Evolutionary conservation across 1,140 invertebrate species (phyloP).

Genomic region (Magallana gigas): DNA sequence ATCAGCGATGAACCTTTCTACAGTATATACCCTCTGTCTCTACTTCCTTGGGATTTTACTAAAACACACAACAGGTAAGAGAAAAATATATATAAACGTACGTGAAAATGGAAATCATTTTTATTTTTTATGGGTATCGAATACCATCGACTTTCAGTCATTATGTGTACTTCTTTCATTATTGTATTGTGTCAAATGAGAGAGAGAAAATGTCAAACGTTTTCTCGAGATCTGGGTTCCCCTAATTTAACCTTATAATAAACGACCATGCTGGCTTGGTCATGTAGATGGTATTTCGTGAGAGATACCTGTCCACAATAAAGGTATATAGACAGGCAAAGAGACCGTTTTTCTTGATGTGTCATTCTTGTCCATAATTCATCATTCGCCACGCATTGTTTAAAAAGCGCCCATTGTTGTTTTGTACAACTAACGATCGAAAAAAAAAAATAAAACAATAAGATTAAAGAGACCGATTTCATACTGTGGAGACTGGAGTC

Average conservation of each 20-base stretch:
- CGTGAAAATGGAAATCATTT: too few species aligned
- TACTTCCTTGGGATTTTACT: constrained; percentile 13
- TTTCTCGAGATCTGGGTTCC: not conserved
- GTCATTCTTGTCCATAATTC: not conserved
- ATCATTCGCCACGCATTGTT: constrained; percentile 7
- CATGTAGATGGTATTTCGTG: not conserved
- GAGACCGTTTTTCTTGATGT: not conserved
- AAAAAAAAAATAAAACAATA: not conserved
- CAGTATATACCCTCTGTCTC: not conserved
- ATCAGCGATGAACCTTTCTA: not conserved
- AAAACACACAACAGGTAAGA: constrained; percentile 10
- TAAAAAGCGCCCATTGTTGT: not conserved
- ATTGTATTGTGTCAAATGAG: too few species aligned
- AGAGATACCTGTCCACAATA: not conserved
- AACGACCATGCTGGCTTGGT: not conserved
- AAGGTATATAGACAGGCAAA: not conserved
- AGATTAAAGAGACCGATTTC: not conserved
- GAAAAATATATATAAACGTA: too few species aligned
- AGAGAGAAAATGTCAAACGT: constrained; percentile 19
- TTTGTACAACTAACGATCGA: not conserved
- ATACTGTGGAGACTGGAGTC: not conserved
- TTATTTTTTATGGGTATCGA: too few species aligned
- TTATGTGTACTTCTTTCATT: too few species aligned
- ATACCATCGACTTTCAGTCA: too few species aligned
- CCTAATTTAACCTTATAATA: not conserved